Evolutionary conservation across 2,888 invertebrate genomes (phyloP), one percentile per base, ranked within the genome.

Genomic region (Pherbina coryleti): DNA sequence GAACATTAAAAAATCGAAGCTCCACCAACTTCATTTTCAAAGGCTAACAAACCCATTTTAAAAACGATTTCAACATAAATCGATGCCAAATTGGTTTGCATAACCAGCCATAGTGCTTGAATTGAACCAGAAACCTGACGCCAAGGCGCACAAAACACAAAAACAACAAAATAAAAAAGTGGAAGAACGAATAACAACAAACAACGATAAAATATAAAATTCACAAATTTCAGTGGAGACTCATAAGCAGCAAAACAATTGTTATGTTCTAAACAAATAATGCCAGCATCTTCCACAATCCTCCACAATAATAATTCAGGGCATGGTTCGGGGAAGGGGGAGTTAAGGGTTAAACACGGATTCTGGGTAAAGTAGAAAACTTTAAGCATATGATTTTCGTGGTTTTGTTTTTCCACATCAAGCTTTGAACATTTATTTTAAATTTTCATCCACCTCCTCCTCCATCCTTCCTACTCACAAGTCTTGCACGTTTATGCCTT

Each of bases 401-500:
- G 4, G 60, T 5, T 28, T 69, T 25, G 49, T 51, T 69, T 69
- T 44, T 49, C n/a, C 25, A 25, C 22, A 72, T 19, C 19, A 72
- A 19, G 57, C 22, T 31, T 57, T 31, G 5, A 57, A 37, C 57
- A 72, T 72, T 57, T 60, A 37, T 44, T 60, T 44, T 5, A 22
- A 11, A 55, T 17, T 51, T 69, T 34, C n/a, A 8, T 19, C 44
- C 44, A 44, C 44, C 44, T 44, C 11, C 44, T 11, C 14, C 44
- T 44, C 14, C 37, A 1, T 3, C 22, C 14, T 4, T 2, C 25
- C 85, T 83, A 85, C 85, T 85, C 86, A 86, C 86, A 84, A 82
- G n/a, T n/a, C n/a, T 85, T 85, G 70, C n/a, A n/a, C n/a, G n/a
- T n/a, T n/a, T 53, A 51, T 57, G 64, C 17, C 25, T 17, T 11